These are phyloP conservation scores for Callosobruchus maculatus DNA, from an alignment of 2,888 invertebrate genomes.

Conservation along the genomic window DNA sequence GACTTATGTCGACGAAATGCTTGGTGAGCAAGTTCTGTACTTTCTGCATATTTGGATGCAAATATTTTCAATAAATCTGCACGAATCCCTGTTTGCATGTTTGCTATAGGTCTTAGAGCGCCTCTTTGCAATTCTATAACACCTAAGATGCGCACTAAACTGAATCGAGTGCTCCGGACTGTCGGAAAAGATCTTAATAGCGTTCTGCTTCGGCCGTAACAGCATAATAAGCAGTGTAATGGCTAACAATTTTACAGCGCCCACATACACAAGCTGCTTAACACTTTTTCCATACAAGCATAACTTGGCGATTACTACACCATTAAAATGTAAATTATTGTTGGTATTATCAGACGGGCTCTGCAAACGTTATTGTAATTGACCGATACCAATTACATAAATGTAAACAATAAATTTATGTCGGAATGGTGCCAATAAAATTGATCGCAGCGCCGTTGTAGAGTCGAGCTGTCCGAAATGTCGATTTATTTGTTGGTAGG, in stretches of 20 bases:
- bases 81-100: no score
- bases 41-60: no score
- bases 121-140: no score
- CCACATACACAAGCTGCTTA: neutral
- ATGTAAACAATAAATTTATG: neutral
- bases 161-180: no score
- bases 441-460: neutral
- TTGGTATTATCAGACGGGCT: neutral
- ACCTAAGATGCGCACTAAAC: no score
- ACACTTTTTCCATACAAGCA: neutral
- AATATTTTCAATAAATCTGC: no score
- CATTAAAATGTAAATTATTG: neutral
- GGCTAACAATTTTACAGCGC: neutral
- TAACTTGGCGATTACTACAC: neutral
- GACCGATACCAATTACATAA: neutral
- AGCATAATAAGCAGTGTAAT: neutral
- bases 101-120: no score
- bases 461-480: no score
- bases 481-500: no score
- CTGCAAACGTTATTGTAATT: neutral
- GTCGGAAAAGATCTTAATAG: neutral
- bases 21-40: no score
- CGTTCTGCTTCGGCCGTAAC: neutral
- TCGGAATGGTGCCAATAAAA: neutral
- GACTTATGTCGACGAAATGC: no score